phyloP scores from a whole-genome alignment of 2,888 invertebrate species.

The Tenthredo amoena region DNA sequence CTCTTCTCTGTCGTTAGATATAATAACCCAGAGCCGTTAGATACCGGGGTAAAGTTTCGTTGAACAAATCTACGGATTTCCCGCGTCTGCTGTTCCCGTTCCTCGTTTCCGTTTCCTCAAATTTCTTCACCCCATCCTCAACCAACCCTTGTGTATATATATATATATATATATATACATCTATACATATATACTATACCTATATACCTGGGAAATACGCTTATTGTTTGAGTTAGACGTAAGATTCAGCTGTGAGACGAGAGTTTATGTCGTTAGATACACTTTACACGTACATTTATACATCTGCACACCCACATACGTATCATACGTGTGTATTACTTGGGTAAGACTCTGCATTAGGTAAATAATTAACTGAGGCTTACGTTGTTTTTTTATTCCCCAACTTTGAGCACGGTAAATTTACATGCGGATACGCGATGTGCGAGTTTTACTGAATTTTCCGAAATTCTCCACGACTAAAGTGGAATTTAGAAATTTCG shows the following conservation, averaged over 20 bases:
- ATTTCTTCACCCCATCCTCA: background rate
- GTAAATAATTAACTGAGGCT: too few species aligned
- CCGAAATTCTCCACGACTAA: too few species aligned
- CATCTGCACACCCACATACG: background rate
- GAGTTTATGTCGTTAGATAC: background rate
- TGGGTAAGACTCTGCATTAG: too few species aligned
- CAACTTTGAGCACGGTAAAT: too few species aligned
- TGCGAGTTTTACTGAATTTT: too few species aligned
- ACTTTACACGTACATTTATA: background rate
- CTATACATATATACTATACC: background rate
- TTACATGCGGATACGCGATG: too few species aligned
- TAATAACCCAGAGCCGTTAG: background rate
- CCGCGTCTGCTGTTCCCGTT: conserved; percentile 16
- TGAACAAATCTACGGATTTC: conserved; percentile 26
- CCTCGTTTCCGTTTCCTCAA: conserved; percentile 23
- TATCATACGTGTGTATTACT: background rate
- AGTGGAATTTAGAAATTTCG: too few species aligned
- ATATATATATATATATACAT: background rate
- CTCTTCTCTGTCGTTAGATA: background rate
- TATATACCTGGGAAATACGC: background rate
- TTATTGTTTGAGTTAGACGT: conserved; percentile 21
- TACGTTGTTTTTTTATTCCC: background rate
- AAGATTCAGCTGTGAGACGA: background rate
- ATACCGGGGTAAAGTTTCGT: conserved; percentile 12
- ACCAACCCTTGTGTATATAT: background rate